A percentile compares a stretch with the other conserved stretches of the same genome.
These are phyloP conservation scores for Pseudachorutes palmiensis DNA, from an alignment of 1,140 invertebrate genomes.

Conservation along the genomic window DNA sequence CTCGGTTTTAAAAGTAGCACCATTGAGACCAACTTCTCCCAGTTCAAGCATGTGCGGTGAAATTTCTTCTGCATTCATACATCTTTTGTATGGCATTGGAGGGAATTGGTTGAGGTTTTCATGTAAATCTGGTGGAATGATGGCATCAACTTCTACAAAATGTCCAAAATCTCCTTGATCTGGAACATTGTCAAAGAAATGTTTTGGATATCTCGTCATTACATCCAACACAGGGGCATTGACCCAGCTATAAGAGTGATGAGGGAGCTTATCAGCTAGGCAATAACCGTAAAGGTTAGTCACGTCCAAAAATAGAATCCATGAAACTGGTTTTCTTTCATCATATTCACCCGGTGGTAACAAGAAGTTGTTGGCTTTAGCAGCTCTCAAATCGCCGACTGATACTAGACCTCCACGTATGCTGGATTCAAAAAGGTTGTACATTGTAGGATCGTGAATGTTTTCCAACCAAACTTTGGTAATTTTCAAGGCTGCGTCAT, in stretches of 20 bases:
- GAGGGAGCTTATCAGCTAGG: constrained; percentile 45
- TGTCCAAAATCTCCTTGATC: constrained; percentile 45
- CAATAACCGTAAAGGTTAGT: constrained; percentile 51
- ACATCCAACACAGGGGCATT: background rate
- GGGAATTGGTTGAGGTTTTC: constrained; percentile 48
- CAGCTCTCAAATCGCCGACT: constrained; percentile 42
- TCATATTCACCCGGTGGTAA: constrained; percentile 43
- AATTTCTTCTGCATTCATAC: constrained; percentile 2
- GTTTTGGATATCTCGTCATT: background rate
- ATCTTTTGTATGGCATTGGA: constrained; percentile 43
- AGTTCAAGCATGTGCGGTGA: background rate
- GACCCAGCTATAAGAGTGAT: constrained; percentile 45
- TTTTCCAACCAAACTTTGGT: constrained; percentile 30
- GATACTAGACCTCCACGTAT: constrained; percentile 37
- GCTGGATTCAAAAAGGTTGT: constrained; percentile 42
- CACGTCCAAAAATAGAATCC: constrained; percentile 47
- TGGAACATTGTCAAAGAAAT: constrained; percentile 19
- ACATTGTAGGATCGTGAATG: constrained; percentile 40
- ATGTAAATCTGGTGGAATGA: constrained; percentile 44
- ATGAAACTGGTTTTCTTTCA: constrained; percentile 37
- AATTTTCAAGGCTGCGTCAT: constrained; percentile 38
- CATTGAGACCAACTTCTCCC: background rate
- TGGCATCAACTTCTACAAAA: constrained; percentile 46
- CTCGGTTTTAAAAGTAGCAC: background rate
- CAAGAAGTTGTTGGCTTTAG: constrained; percentile 46